phyloP scores from a whole-genome alignment of 2,113 vertebrate species.

The Brienomyrus longianalis region DNA sequence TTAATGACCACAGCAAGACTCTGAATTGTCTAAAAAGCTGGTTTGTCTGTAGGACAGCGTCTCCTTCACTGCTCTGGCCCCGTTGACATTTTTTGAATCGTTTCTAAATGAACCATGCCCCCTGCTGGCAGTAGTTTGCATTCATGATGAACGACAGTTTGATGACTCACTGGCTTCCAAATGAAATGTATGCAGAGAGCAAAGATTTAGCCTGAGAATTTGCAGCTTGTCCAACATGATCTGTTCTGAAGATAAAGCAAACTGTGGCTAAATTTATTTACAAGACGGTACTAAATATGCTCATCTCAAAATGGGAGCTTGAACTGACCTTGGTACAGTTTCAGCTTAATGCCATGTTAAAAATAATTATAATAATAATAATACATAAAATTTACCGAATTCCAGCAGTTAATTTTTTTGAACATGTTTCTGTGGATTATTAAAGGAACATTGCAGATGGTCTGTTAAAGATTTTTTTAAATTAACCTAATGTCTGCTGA shows the following conservation, averaged over 20 bases:
- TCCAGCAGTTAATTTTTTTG: background rate
- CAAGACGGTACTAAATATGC: background rate
- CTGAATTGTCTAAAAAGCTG: slow-evolving; percentile 4
- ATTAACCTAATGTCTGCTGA: background rate
- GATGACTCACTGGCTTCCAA: background rate
- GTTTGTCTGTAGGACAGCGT: background rate
- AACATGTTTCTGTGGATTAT: background rate
- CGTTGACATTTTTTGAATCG: background rate
- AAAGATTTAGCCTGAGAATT: background rate
- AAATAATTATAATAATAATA: background rate
- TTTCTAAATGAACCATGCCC: background rate
- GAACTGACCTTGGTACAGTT: background rate
- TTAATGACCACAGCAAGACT: background rate
- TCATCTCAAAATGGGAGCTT: background rate
- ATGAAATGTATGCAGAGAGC: background rate
- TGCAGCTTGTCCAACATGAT: background rate
- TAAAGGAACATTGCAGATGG: background rate
- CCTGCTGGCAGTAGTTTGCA: background rate
- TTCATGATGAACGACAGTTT: background rate
- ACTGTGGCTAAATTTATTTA: background rate
- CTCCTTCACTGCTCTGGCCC: background rate
- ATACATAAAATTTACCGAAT: background rate
- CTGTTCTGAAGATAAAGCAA: background rate
- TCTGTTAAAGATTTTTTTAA: background rate
- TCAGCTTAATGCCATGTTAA: background rate